Percentiles rank a stretch among this genome's conserved stretches.
Conservation (phyloP, 1,140 invertebrate species). For the Aplysia californica region DNA sequence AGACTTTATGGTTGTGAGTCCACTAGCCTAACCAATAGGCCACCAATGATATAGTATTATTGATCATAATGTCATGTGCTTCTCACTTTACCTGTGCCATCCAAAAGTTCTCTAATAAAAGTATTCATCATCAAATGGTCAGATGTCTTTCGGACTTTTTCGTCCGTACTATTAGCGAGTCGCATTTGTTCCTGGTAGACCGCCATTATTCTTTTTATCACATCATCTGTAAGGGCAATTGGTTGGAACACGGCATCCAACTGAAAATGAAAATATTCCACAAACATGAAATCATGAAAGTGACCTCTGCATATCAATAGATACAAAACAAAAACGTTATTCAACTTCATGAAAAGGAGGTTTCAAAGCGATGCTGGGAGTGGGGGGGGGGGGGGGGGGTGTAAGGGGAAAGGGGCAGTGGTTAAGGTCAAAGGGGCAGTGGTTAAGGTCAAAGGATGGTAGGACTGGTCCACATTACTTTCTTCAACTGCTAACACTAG, state of each 20-base stretch:
- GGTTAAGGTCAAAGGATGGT: too few species aligned
- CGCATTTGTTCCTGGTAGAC: conserved; percentile 74
- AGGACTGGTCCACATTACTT: too few species aligned
- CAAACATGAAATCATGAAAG: too few species aligned
- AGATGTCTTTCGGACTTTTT: conserved; percentile 64
- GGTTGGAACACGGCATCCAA: conserved; percentile 40
- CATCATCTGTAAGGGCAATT: conserved; percentile 43
- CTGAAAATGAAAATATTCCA: conserved; percentile 45
- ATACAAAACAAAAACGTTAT: too few species aligned
- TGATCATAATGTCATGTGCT: neutral
- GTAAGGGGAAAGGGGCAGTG: too few species aligned
- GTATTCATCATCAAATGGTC: conserved; percentile 78
- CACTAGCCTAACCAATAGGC: neutral
- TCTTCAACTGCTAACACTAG: too few species aligned
- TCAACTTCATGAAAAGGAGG: too few species aligned
- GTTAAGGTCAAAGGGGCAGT: too few species aligned
- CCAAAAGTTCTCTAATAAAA: conserved; percentile 73
- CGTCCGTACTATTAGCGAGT: conserved; percentile 71
- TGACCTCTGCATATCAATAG: too few species aligned
- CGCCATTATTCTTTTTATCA: conserved; percentile 65
- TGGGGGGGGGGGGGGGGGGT: too few species aligned
- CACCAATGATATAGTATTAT: neutral
- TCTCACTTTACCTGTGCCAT: conserved; percentile 71
- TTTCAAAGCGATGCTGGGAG: too few species aligned
- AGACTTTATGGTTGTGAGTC: neutral